Evolutionary conservation across 2,113 vertebrate genomes (phyloP), one percentile per base, ranked within the genome.

Genomic region (Thalassarche chlororhynchos): DNA sequence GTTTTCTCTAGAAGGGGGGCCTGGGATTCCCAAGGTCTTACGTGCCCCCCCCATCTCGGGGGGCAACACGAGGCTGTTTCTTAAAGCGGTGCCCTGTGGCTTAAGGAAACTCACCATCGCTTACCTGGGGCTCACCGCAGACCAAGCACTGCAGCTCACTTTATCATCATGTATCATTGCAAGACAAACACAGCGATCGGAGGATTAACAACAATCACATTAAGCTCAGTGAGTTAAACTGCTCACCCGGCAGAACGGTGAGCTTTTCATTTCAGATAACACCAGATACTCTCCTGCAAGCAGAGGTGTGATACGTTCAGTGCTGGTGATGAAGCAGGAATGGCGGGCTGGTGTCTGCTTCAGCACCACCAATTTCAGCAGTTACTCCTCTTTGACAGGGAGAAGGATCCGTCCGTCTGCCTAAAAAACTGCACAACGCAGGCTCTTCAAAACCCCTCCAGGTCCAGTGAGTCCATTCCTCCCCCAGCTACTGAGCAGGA

Each of bases 11-110:
- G 38, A 20, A 52, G 23, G 1, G 36, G 26, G 36, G 21, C 34
- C 38, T 12, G 17, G 44, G 11, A 46, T 57, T 40, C n/a, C 28
- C 69, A 25, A 49, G 23, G 55, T 34, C 26, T 82, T 17, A 15
- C 3, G 2, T 2, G 9, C 9, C 14, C 10, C 38, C 71, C 13
- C 17, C 8, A 0, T 19, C n/a, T 38, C 1, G 0, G 5, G 29
- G 29, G 8, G 16, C 28, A 44, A 13, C 25, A 13, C 2, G 1
- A 32, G 38, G 38, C 38, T 26, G 38, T n/a, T 91, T 31, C n/a
- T 6, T 13, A 19, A 14, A 13, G 29, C 6, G 0, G 10, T 20
- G 49, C 54, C 5, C 32, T 20, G 64, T 8, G 68, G 40, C 47
- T 46, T 40, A 25, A 17, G 36, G 71, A 16, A 25, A 34, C 25